Evolutionary conservation across 2,888 invertebrate genomes (phyloP).

Genomic region (Pandemis heparana): DNA sequence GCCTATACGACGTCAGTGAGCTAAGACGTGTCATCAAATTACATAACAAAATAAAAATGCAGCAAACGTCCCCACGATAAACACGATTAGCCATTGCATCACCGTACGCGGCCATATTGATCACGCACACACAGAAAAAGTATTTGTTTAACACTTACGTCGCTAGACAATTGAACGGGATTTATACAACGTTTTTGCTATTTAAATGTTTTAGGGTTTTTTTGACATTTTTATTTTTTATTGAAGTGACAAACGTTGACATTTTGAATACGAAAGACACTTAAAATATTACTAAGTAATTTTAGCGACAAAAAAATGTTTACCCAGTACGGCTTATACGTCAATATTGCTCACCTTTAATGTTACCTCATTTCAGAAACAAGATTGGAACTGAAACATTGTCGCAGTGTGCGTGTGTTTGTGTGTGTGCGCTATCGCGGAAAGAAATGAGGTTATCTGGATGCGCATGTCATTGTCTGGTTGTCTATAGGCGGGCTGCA

Average conservation of each 20-base stretch:
- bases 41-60: slow-evolving; percentile 71
- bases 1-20: slow-evolving; percentile 13
- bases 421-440: slow-evolving; percentile 70
- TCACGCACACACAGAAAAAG: slow-evolving; percentile 45
- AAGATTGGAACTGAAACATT: slow-evolving; percentile 44
- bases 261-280: background rate
- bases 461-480: slow-evolving; percentile 79
- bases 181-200: slow-evolving; percentile 27
- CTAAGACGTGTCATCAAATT: slow-evolving; percentile 47
- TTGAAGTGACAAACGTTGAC: background rate
- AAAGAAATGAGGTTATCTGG: slow-evolving; percentile 86
- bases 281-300: no score
- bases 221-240: background rate
- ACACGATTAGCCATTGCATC: slow-evolving; percentile 78
- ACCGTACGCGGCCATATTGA: slow-evolving; percentile 53
- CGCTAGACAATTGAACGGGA: slow-evolving; percentile 24
- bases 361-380: slow-evolving; percentile 22
- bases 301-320: no score
- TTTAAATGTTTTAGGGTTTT: background rate
- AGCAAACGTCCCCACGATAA: slow-evolving; percentile 70
- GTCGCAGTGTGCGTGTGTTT: slow-evolving; percentile 33
- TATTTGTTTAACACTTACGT: slow-evolving; percentile 24
- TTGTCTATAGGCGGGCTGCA: slow-evolving; percentile 57
- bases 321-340: background rate
- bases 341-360: background rate